Percentiles rank a stretch among this genome's conserved stretches.
These are phyloP conservation scores for Puma concolor DNA, from an alignment of 2,113 vertebrate species.

Conservation along the genomic window DNA sequence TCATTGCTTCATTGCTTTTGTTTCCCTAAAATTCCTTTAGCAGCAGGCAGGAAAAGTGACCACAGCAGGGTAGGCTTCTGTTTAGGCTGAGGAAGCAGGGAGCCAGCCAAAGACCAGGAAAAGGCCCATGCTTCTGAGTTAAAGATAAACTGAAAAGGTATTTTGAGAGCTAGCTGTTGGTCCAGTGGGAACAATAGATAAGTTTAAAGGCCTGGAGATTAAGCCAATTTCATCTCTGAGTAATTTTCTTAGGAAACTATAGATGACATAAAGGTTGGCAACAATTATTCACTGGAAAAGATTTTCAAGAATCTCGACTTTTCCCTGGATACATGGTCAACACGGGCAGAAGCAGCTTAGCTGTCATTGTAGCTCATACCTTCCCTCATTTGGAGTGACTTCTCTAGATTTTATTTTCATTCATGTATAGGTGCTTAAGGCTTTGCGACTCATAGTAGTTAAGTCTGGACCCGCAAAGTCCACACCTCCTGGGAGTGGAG, in stretches of 20 bases:
- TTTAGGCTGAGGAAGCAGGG: conserved; percentile 66
- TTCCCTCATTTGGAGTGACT: neutral
- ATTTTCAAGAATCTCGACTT: conserved; percentile 43
- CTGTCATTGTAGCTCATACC: neutral
- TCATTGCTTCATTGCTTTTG: neutral
- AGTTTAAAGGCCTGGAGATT: conserved; percentile 61
- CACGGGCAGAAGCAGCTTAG: neutral
- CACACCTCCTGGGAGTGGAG: neutral
- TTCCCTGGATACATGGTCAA: neutral
- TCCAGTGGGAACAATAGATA: conserved; percentile 69
- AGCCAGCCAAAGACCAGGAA: conserved; percentile 64
- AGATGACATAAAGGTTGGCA: conserved; percentile 65
- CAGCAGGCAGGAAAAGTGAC: conserved; percentile 55
- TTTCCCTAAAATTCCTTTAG: conserved; percentile 34
- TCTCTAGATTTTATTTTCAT: neutral
- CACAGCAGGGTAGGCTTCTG: conserved; percentile 52
- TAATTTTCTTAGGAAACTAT: conserved; percentile 49
- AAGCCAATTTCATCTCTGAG: conserved; percentile 65
- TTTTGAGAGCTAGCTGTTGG: conserved; percentile 71
- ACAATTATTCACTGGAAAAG: neutral
- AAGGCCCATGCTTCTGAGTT: conserved; percentile 60
- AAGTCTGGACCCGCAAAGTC: neutral
- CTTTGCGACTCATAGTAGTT: neutral
- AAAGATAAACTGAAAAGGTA: conserved; percentile 78
- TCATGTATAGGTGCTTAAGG: neutral